Evolutionary conservation across 2,797 vertebrate genomes (phyloP).

Genomic region (Macrochelys suwanniensis): DNA sequence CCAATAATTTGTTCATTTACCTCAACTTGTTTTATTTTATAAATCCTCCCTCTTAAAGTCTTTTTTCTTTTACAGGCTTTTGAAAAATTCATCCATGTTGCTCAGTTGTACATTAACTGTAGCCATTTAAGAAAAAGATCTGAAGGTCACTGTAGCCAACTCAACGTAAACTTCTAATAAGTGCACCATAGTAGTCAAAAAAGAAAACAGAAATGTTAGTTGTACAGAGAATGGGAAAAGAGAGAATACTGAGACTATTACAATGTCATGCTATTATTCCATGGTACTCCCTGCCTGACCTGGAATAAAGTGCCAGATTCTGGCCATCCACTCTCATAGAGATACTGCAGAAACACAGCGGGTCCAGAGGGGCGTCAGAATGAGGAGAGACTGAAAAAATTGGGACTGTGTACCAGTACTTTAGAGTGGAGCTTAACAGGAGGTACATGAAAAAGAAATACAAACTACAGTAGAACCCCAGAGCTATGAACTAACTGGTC

Average conservation of each 20-base stretch:
- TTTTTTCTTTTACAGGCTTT: not conserved
- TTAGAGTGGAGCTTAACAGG: not conserved
- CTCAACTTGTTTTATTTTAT: not conserved
- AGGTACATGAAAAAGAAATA: not conserved
- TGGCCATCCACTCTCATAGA: not conserved
- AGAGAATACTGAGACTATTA: not conserved
- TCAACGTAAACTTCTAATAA: not conserved
- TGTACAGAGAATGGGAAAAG: not conserved
- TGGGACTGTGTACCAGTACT: not conserved
- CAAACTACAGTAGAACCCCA: not conserved
- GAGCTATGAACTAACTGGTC: too few species aligned
- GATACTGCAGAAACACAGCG: not conserved
- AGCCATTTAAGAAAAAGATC: not conserved
- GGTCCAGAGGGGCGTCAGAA: not conserved
- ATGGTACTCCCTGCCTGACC: not conserved
- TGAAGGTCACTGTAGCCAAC: not conserved
- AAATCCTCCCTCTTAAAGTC: not conserved
- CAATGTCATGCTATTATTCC: too few species aligned
- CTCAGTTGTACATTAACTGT: slow-evolving; percentile 32
- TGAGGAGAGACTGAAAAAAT: not conserved
- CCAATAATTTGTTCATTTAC: rapidly evolving
- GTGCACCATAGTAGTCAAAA: not conserved
- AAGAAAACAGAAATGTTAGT: not conserved
- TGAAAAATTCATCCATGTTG: not conserved
- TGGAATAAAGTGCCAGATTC: not conserved